Base-by-base conservation (phyloP, 2,113 vertebrate species). In the Seriola quinqueradiata region DNA sequence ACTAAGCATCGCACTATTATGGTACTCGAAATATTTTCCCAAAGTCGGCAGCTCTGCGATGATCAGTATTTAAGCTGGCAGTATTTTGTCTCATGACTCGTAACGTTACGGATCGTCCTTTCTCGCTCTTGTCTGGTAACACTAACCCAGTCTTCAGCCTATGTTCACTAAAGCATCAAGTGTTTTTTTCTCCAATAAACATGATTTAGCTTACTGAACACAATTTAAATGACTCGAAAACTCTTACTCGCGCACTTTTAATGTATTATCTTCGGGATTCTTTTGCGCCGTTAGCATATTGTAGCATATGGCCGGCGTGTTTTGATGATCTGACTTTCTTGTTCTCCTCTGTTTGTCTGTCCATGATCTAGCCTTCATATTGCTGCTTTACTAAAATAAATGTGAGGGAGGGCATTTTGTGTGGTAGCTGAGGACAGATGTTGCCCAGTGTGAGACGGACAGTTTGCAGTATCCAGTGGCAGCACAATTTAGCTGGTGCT, bases 381-480 rank as follows among this genome's bases (percentile, higher is more conserved):
- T 64, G 57, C 63, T 64, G 28, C 63, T 68, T 69, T 40, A 40
- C 23, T 32, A 46, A 50, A 82, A 77, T 74, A 81, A 77, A 67
- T 66, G 54, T 80, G 72, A 50, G 58, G 19, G 64, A 28, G 61
- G 70, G 70, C 50, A 28, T 88, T 80, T 83, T 86, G 66, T 48
- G 34, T 52, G 67, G 78, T 59, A 66, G 67, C 28, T 28, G 67
- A 81, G 77, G 78, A 84, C 93, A 94, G 92, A 93, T 94, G 92
- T 93, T 93, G 79, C 88, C 76, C 87, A 82, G 88, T 78, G 80
- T 89, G 91, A 79, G 70, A 70, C 79, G 86, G 81, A 87, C 83
- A 85, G 81, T 86, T 40, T 79, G 79, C 70, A 71, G 70, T 58
- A 76, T 89, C 80, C 66, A 79, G 65, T 88, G 80, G 88, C 65